Conservation (phyloP, 2,113 vertebrate genomes). For the Cichladusa arquata region DNA sequence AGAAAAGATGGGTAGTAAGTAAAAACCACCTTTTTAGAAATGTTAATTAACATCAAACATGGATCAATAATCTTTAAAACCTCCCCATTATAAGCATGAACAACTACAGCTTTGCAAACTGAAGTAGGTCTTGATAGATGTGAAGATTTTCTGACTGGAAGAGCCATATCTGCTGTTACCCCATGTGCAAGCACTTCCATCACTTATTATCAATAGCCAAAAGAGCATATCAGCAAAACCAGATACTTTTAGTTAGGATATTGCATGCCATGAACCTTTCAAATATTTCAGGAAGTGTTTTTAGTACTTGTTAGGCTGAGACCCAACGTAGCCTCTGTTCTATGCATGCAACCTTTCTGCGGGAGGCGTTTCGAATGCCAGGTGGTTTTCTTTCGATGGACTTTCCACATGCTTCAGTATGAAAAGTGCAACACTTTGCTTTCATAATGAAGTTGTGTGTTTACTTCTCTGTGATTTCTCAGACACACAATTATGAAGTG, state of each 20-base stretch:
- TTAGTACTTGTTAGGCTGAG: not conserved
- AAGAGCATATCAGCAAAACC: not conserved
- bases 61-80: not conserved
- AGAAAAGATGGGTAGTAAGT: not conserved
- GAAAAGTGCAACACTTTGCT: not conserved
- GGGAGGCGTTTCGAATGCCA: not conserved
- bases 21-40: not conserved
- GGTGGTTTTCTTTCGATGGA: not conserved
- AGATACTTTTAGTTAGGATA: not conserved
- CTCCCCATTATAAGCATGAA: not conserved
- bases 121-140: not conserved
- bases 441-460: not conserved
- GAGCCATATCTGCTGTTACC: not conserved
- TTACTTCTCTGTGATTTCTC: not conserved
- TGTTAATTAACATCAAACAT: not conserved
- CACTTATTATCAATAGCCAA: not conserved
- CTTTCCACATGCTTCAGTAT: not conserved
- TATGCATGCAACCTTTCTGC: not conserved
- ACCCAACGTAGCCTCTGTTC: not conserved
- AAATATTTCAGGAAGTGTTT: not conserved
- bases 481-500: not conserved
- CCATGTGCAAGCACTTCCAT: not conserved
- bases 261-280: not conserved
- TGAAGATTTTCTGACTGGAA: not conserved
- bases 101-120: not conserved